Conservation (phyloP, 2,113 vertebrate species). For the Campylorhamphus procurvoides region DNA sequence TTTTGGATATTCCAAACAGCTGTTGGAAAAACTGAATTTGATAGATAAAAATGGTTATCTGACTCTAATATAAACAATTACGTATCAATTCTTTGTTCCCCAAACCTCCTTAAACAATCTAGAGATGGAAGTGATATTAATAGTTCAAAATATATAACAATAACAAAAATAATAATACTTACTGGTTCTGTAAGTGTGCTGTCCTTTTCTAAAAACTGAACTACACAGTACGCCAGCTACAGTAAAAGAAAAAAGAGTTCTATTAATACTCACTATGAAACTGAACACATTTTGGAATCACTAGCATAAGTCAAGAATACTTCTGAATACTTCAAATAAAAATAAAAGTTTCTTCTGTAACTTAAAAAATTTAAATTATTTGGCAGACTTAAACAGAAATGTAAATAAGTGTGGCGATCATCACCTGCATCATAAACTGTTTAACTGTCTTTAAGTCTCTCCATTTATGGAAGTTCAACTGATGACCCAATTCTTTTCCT, state of each 20-base stretch:
- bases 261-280: not conserved
- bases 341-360: not conserved
- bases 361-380: not conserved
- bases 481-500: not conserved
- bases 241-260: slow-evolving; percentile 36
- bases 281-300: not conserved
- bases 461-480: not conserved
- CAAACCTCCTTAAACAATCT: not conserved
- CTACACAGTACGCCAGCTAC: slow-evolving; percentile 95
- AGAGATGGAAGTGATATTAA: not conserved
- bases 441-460: not conserved
- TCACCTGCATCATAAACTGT: not conserved
- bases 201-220: slow-evolving; percentile 98
- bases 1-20: not conserved
- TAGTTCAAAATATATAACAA: not conserved
- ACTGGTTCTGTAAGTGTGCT: slow-evolving; percentile 97
- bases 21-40: not conserved
- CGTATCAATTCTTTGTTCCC: not conserved
- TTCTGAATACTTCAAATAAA: not conserved
- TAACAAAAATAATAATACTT: slow-evolving; percentile 52
- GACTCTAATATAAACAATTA: not conserved
- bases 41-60: not conserved
- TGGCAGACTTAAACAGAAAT: not conserved
- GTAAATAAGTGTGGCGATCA: not conserved
- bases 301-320: not conserved